Percentiles rank a stretch among this genome's conserved stretches.
phyloP scores from a whole-genome alignment of 2,888 invertebrate species.

The Eulithis testata region DNA sequence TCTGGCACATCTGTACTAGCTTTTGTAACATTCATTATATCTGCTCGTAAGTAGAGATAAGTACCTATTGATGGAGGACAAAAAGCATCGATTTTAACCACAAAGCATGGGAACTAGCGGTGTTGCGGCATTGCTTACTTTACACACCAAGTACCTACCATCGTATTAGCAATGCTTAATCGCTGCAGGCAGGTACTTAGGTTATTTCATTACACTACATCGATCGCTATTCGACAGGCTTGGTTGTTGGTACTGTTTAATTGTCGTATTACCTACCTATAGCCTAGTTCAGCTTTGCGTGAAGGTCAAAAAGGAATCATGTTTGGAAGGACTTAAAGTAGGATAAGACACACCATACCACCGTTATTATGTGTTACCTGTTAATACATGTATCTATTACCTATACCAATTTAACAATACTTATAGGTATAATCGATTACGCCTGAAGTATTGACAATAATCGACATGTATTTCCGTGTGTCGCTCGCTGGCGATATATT shows the following conservation, averaged over 20 bases:
- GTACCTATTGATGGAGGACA: slow-evolving; percentile 67
- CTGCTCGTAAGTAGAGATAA: slow-evolving; percentile 35
- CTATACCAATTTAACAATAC: background rate
- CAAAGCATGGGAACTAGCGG: slow-evolving; percentile 65
- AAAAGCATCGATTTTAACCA: slow-evolving; percentile 65
- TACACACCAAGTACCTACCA: slow-evolving; percentile 9
- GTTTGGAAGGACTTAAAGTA: slow-evolving; percentile 14
- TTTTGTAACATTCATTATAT: slow-evolving; percentile 63
- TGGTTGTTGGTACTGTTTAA: slow-evolving; percentile 16
- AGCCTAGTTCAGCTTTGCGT: slow-evolving; percentile 17
- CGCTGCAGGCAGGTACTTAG: slow-evolving; percentile 7
- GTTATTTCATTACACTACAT: slow-evolving; percentile 37
- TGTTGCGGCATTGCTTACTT: slow-evolving; percentile 49
- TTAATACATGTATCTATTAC: too few species aligned
- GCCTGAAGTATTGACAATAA: slow-evolving; percentile 10
- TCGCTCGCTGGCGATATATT: slow-evolving; percentile 14
- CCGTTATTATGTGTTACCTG: too few species aligned
- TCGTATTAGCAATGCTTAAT: slow-evolving; percentile 33
- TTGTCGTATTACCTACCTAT: slow-evolving; percentile 8
- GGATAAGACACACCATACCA: background rate
- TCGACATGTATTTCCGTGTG: slow-evolving; percentile 22
- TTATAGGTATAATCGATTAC: slow-evolving; percentile 10
- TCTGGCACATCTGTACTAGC: slow-evolving; percentile 79
- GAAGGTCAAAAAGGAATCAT: slow-evolving; percentile 20
- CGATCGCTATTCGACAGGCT: slow-evolving; percentile 7